Conservation (phyloP, 2,113 vertebrate genomes). For the Numenius arquata region DNA sequence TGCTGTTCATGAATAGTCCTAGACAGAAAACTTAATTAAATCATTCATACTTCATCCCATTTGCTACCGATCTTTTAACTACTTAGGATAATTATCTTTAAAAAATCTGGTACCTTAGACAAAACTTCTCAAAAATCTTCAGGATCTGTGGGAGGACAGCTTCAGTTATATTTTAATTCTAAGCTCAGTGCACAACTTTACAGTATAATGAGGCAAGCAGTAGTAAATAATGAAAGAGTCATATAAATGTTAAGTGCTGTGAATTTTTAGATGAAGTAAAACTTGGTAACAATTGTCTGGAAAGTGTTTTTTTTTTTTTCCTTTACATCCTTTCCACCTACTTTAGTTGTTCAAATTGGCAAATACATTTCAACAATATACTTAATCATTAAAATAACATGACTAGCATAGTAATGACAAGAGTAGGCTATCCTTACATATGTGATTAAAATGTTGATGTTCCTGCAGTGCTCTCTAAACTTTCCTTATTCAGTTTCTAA, state of each 20-base stretch:
- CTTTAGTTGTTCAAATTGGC: background rate
- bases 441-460: background rate
- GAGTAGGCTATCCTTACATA: background rate
- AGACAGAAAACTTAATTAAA: background rate
- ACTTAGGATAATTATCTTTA: background rate
- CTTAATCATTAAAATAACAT: background rate
- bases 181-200: background rate
- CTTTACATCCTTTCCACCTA: background rate
- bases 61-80: background rate
- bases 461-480: background rate
- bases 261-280: background rate
- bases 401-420: background rate
- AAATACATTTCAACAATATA: background rate
- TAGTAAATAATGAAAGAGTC: background rate
- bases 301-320: background rate
- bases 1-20: background rate
- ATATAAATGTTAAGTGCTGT: background rate
- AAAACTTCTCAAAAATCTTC: background rate
- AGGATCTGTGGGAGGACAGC: background rate
- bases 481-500: background rate
- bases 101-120: background rate
- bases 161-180: background rate
- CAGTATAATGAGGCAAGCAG: background rate
- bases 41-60: background rate
- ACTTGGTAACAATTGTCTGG: background rate